Evolutionary conservation across 2,888 invertebrate genomes (phyloP).

Genomic region (Drosophila neutralis): DNA sequence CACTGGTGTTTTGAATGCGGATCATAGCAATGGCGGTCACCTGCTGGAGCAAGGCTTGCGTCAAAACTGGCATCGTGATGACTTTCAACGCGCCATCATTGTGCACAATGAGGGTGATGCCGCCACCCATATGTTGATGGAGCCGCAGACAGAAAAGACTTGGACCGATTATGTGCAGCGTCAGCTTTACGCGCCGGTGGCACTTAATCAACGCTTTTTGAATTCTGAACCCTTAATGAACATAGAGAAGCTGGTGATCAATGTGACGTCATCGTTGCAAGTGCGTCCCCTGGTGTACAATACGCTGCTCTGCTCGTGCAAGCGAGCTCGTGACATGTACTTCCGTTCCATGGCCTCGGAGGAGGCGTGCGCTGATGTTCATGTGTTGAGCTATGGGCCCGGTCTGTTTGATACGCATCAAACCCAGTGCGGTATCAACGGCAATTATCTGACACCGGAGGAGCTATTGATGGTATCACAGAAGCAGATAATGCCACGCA

Average conservation of each 20-base stretch:
- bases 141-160: conserved; percentile 68
- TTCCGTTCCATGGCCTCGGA: conserved; percentile 82
- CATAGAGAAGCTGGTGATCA: conserved; percentile 74
- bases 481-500: conserved; percentile 54
- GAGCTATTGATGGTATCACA: conserved; percentile 57
- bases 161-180: conserved; percentile 78
- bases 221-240: conserved; percentile 38
- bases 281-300: conserved; percentile 76
- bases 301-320: conserved; percentile 79
- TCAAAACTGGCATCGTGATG: conserved; percentile 15
- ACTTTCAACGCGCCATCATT: conserved; percentile 75
- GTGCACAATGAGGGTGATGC: conserved; percentile 81
- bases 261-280: conserved; percentile 78
- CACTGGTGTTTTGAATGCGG: conserved; percentile 82
- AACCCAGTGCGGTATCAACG: conserved; percentile 73
- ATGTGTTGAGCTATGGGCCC: conserved; percentile 81
- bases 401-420: conserved; percentile 74
- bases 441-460: conserved; percentile 68
- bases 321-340: conserved; percentile 83
- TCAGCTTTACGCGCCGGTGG: conserved; percentile 74
- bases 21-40: conserved; percentile 84
- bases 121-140: conserved; percentile 74
- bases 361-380: conserved; percentile 57
- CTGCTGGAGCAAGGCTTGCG: conserved; percentile 61
- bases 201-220: conserved; percentile 80